phyloP scores from a whole-genome alignment of 2,113 vertebrate genomes.

The Circaetus gallicus region DNA sequence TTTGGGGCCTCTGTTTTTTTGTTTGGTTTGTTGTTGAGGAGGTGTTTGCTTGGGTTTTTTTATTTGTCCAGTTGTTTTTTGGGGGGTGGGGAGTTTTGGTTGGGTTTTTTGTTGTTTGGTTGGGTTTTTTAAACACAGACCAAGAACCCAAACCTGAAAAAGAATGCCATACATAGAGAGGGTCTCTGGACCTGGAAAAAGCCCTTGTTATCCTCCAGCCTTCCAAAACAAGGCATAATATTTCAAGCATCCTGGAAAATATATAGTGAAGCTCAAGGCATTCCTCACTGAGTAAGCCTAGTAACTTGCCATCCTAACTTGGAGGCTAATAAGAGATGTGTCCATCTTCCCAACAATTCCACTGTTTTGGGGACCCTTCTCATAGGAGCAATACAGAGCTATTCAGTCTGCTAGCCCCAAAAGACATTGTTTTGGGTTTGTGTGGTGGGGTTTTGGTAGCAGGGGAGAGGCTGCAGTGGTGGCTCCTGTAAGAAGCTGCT shows the following conservation, averaged over 20 bases:
- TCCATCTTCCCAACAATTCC: neutral
- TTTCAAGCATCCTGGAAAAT: neutral
- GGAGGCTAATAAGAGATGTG: neutral
- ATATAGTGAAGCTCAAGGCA: neutral
- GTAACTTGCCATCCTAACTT: neutral
- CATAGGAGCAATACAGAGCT: neutral
- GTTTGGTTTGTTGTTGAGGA: neutral
- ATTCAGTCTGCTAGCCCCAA: neutral
- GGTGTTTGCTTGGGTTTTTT: neutral
- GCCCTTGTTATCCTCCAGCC: neutral
- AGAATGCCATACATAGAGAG: neutral
- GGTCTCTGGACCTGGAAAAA: neutral
- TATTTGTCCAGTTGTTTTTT: no score
- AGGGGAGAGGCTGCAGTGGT: no score
- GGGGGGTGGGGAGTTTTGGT: neutral
- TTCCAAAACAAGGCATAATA: neutral
- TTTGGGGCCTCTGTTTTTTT: neutral
- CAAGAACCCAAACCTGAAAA: neutral
- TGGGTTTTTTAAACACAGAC: neutral
- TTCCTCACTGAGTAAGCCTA: neutral
- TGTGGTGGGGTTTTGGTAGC: no score
- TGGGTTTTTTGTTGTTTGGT: neutral
- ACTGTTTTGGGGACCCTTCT: neutral
- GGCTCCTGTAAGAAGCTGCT: no score
- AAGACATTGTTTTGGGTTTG: neutral